phyloP scores from a whole-genome alignment of 1,140 invertebrate species.

The Wiebesia pumilae region DNA sequence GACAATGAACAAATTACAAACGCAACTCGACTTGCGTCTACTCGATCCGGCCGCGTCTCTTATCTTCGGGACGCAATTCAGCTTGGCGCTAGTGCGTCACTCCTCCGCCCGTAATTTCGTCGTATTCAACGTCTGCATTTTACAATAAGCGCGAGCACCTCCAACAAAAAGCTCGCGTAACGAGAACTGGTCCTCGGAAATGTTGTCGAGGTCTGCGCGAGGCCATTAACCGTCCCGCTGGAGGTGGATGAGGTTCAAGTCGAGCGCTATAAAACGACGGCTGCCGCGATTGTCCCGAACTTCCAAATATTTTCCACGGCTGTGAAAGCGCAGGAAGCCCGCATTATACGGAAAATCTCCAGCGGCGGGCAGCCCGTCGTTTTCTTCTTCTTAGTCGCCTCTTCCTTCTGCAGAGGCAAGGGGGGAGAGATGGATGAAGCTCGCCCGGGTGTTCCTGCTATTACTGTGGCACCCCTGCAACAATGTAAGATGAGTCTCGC shows the following conservation, averaged over 20 bases:
- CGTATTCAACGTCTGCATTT: not conserved
- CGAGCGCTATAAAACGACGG: not conserved
- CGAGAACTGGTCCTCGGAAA: not conserved
- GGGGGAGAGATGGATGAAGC: constrained; percentile 29
- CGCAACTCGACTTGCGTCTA: too few species aligned
- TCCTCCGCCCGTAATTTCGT: not conserved
- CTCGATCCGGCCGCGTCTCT: too few species aligned
- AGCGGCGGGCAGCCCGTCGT: constrained; percentile 33
- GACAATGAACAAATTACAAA: too few species aligned
- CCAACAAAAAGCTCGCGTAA: too few species aligned
- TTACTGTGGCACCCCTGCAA: not conserved
- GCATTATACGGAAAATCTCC: constrained; percentile 56
- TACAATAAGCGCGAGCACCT: too few species aligned
- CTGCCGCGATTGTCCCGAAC: constrained; percentile 5
- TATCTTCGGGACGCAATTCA: not conserved
- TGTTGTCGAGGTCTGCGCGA: not conserved
- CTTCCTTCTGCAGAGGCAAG: constrained; percentile 4
- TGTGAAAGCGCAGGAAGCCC: constrained; percentile 34
- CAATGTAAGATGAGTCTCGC: constrained; percentile 3
- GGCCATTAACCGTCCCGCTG: not conserved
- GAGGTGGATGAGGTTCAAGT: not conserved
- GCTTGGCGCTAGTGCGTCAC: too few species aligned
- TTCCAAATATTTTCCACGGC: constrained; percentile 57
- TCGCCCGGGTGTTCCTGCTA: constrained; percentile 46
- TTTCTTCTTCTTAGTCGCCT: constrained; percentile 34